Evolutionary conservation across 2,113 vertebrate species (phyloP).

Genomic region (Lepisosteus osseus): DNA sequence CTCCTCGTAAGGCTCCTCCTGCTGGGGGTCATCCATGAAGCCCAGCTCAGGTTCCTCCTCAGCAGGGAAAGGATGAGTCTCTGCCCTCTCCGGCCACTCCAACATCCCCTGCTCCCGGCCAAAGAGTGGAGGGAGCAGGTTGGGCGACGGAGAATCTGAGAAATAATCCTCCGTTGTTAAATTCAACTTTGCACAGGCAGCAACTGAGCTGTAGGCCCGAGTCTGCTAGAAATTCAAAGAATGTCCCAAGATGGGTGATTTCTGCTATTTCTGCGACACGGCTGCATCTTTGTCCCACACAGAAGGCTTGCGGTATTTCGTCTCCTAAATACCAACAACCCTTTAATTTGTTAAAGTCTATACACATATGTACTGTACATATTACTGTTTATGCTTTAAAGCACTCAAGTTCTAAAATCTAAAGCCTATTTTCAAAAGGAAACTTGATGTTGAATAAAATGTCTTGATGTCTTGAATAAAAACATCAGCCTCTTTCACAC

Average conservation of each 20-base stretch:
- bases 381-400: neutral
- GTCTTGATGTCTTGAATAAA: no score
- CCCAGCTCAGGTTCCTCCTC: conserved; percentile 71
- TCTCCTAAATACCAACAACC: no score
- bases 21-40: conserved; percentile 73
- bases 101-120: conserved; percentile 50
- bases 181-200: neutral
- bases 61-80: conserved; percentile 63
- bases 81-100: conserved; percentile 67
- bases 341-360: no score
- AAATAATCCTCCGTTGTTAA: neutral
- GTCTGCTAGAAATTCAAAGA: no score
- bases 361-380: no score
- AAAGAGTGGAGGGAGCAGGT: conserved; percentile 57
- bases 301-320: no score
- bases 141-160: conserved; percentile 63
- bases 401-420: neutral
- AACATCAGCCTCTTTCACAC: neutral
- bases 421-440: no score
- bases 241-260: no score
- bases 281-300: no score
- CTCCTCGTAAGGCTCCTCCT: conserved; percentile 71
- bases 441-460: no score
- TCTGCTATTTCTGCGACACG: no score
- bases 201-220: no score